Evolutionary conservation across 2,797 vertebrate species (phyloP).

Genomic region (Sebastiscus tertius): DNA sequence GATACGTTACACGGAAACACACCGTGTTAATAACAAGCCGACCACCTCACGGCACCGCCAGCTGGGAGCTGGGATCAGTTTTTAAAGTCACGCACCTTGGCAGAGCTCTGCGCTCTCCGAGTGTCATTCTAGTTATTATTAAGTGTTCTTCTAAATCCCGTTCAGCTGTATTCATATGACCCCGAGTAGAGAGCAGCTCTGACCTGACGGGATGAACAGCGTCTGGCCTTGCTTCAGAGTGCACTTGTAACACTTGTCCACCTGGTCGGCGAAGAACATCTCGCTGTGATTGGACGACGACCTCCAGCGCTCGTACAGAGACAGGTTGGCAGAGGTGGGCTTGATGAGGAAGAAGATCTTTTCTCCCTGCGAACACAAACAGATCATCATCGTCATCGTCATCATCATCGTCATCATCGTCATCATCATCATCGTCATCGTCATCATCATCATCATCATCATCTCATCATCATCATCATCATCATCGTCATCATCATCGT

Average conservation of each 20-base stretch:
- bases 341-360: conserved; percentile 99
- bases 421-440: not conserved
- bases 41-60: too few relatives aligned
- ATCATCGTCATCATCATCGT: too few relatives aligned
- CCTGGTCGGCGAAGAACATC: conserved; percentile 99
- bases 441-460: not conserved
- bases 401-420: not conserved
- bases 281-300: conserved; percentile 97
- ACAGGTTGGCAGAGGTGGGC: conserved; percentile 96
- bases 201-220: conserved; percentile 97
- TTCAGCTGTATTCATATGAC: too few relatives aligned
- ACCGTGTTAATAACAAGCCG: too few relatives aligned
- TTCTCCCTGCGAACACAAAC: conserved; percentile 87
- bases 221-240: conserved; percentile 97
- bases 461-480: too few relatives aligned
- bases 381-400: not conserved
- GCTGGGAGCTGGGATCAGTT: too few relatives aligned
- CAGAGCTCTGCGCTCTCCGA: too few relatives aligned
- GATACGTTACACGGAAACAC: too few relatives aligned
- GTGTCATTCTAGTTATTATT: not conserved
- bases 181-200: conserved; percentile 44
- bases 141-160: not conserved
- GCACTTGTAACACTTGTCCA: conserved; percentile 99
- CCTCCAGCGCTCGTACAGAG: conserved; percentile 96
- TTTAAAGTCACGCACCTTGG: too few relatives aligned